phyloP scores from a whole-genome alignment of 1,140 invertebrate genomes.

The Pemphigus obesinymphae region DNA sequence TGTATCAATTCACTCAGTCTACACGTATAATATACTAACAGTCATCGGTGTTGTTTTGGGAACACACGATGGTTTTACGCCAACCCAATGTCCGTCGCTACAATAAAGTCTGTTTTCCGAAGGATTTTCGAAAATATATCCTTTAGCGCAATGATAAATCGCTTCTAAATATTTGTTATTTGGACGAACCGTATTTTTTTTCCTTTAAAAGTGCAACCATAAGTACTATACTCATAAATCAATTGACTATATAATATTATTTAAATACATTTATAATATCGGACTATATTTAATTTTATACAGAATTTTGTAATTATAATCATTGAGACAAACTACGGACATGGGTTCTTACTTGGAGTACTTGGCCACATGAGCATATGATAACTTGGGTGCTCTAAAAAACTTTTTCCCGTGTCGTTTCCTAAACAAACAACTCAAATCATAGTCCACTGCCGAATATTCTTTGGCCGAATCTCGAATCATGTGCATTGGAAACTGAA shows the following conservation, averaged over 20 bases:
- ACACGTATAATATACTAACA: not conserved
- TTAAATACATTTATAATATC: too few species aligned
- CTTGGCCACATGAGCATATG: not conserved
- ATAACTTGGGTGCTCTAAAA: not conserved
- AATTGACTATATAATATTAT: too few species aligned
- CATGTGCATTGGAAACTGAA: constrained; percentile 22
- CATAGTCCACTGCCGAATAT: not conserved
- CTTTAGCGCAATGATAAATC: not conserved
- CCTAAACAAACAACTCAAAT: constrained; percentile 14
- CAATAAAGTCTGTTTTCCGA: not conserved
- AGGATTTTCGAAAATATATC: constrained; percentile 6
- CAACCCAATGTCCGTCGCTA: not conserved
- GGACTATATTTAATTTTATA: too few species aligned
- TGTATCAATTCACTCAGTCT: not conserved
- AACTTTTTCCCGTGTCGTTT: constrained; percentile 13
- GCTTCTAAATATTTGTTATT: constrained; percentile 21
- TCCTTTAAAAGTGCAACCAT: not conserved
- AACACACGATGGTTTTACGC: not conserved
- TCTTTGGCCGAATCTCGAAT: not conserved
- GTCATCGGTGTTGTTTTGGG: not conserved
- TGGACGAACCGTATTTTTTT: not conserved
- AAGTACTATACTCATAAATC: not conserved
- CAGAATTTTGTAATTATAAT: too few species aligned
- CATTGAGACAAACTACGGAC: too few species aligned
- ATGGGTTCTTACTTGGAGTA: not conserved